Conservation (phyloP, 2,888 invertebrate species). For the Lasioglossum villosulum region DNA sequence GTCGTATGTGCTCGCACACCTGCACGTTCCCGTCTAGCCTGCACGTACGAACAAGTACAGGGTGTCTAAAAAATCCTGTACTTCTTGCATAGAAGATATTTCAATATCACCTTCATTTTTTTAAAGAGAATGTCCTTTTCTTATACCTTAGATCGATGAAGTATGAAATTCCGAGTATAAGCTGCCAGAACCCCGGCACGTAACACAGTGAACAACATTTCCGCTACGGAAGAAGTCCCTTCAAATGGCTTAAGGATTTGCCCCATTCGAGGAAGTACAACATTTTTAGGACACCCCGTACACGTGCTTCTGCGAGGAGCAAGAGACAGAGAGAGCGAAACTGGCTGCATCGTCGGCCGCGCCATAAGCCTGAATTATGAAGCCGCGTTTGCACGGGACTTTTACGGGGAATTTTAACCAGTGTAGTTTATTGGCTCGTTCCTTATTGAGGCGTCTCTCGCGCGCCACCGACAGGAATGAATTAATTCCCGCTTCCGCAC, state of each 20-base stretch:
- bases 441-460: constrained; percentile 62
- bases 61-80: too few relatives aligned
- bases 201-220: too few relatives aligned
- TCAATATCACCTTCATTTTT: too few relatives aligned
- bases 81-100: too few relatives aligned
- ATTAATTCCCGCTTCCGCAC: constrained; percentile 65
- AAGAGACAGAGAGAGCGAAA: not conserved
- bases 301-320: not conserved
- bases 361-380: constrained; percentile 68
- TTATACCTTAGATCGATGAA: too few relatives aligned
- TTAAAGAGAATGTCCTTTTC: too few relatives aligned
- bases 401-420: constrained; percentile 70
- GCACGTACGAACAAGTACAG: not conserved
- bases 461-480: constrained; percentile 45
- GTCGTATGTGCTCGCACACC: not conserved
- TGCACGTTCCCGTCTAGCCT: not conserved
- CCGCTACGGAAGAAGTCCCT: too few relatives aligned
- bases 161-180: too few relatives aligned
- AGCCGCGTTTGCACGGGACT: constrained; percentile 69
- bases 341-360: constrained; percentile 51
- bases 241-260: too few relatives aligned
- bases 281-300: too few relatives aligned
- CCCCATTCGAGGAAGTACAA: too few relatives aligned
- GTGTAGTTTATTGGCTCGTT: constrained; percentile 70
- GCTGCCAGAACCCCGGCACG: too few relatives aligned